A percentile compares a stretch with the other conserved stretches of the same genome.
These are phyloP conservation scores for Rhagonycha lutea DNA, from an alignment of 2,888 invertebrate species.

Conservation along the genomic window DNA sequence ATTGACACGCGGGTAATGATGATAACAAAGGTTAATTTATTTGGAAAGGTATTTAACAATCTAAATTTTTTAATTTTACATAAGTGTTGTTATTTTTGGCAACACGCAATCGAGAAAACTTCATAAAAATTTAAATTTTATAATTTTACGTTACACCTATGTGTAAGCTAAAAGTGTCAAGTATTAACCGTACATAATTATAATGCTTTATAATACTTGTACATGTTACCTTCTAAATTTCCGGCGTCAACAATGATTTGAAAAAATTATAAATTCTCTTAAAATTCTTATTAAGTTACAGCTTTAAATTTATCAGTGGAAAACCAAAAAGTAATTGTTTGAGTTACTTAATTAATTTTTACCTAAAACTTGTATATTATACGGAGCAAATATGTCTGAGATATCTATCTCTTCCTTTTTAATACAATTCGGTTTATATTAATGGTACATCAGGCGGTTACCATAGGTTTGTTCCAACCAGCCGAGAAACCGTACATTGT, in stretches of 20 bases:
- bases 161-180: neutral
- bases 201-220: neutral
- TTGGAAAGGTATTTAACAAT: neutral
- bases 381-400: too few species aligned
- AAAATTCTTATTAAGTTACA: too few species aligned
- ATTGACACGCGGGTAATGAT: conserved; percentile 41
- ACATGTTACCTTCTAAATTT: neutral
- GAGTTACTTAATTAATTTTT: too few species aligned
- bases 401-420: too few species aligned
- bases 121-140: neutral
- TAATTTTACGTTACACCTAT: neutral
- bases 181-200: neutral
- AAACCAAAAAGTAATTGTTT: too few species aligned
- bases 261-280: neutral
- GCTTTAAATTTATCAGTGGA: too few species aligned
- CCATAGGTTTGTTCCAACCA: too few species aligned
- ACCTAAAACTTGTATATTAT: too few species aligned
- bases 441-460: too few species aligned
- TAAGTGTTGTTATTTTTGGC: neutral
- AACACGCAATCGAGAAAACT: neutral
- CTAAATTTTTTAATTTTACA: neutral
- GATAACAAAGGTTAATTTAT: conserved; percentile 29
- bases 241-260: neutral
- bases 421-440: too few species aligned
- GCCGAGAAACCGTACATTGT: too few species aligned